Conservation (phyloP, 1,140 invertebrate genomes). For the Drosophila seguyi region DNA sequence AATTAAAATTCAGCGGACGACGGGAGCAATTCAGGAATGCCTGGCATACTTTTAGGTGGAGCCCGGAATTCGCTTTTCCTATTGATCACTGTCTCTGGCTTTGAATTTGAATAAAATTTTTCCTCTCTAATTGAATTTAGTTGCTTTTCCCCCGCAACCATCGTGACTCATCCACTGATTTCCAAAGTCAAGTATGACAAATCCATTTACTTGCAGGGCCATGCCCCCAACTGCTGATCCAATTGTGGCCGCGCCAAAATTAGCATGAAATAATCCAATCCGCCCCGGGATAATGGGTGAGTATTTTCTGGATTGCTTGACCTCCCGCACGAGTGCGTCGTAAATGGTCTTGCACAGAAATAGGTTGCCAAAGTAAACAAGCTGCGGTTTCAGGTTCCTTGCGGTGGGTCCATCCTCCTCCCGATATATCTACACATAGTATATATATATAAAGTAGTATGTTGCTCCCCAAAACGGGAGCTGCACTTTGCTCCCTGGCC, state of each 20-base stretch:
- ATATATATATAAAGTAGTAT: not conserved
- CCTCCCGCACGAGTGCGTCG: constrained; percentile 61
- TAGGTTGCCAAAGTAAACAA: constrained; percentile 71
- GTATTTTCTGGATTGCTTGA: constrained; percentile 32
- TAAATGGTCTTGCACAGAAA: constrained; percentile 60
- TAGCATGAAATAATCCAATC: constrained; percentile 67
- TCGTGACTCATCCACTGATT: constrained; percentile 62
- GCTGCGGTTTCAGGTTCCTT: constrained; percentile 15
- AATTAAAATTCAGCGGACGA: constrained; percentile 28
- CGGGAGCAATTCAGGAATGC: not conserved
- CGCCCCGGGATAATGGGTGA: constrained; percentile 39
- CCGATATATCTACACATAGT: not conserved
- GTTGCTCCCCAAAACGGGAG: constrained; percentile 24
- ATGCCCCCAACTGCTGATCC: constrained; percentile 33
- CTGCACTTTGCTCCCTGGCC: constrained; percentile 48
- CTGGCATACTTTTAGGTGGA: constrained; percentile 68
- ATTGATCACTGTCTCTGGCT: constrained; percentile 9
- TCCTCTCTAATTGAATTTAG: constrained; percentile 63
- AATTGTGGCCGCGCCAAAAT: constrained; percentile 45
- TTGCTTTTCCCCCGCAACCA: constrained; percentile 25
- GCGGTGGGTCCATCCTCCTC: constrained; percentile 38
- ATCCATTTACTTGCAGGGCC: constrained; percentile 29
- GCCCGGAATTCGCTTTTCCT: constrained; percentile 13
- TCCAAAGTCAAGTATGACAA: constrained; percentile 66
- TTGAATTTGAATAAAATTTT: too few relatives aligned